Conservation (phyloP, 2,888 invertebrate genomes). For the Pomacea canaliculata region DNA sequence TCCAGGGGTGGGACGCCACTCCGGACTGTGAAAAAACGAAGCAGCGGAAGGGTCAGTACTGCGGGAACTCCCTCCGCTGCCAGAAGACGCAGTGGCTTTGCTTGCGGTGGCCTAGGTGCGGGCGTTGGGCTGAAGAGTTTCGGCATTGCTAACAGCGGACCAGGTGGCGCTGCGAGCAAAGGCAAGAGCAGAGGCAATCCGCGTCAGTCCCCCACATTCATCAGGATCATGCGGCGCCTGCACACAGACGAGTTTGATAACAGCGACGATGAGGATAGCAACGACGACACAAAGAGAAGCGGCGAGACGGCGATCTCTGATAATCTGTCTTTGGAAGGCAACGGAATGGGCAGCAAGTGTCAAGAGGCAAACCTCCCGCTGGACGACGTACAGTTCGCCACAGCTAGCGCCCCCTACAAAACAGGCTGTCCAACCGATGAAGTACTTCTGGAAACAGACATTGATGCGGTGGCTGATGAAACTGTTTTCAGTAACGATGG, state of each 20-base stretch:
- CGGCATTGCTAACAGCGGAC: no score
- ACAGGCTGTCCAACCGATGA: not conserved
- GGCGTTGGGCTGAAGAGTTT: no score
- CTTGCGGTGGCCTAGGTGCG: no score
- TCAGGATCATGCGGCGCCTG: slow-evolving; percentile 10
- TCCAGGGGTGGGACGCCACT: no score
- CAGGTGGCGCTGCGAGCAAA: not conserved
- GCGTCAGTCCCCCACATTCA: slow-evolving; percentile 18
- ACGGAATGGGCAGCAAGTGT: not conserved
- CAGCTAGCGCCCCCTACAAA: not conserved
- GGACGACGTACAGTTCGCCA: not conserved
- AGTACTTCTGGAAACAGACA: slow-evolving; percentile 14
- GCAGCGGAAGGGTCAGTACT: not conserved
- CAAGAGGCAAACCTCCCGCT: not conserved
- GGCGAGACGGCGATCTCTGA: no score
- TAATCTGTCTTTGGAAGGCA: not conserved
- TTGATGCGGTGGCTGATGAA: not conserved
- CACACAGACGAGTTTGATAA: not conserved
- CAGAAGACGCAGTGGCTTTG: no score
- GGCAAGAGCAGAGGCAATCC: slow-evolving; percentile 8
- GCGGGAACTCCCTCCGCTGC: no score
- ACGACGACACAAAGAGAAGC: not conserved
- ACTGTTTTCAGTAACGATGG: not conserved
- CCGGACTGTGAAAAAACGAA: not conserved
- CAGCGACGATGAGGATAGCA: not conserved